phyloP scores from a whole-genome alignment of 2,797 vertebrate species.

The Euphonia xanthogaster region DNA sequence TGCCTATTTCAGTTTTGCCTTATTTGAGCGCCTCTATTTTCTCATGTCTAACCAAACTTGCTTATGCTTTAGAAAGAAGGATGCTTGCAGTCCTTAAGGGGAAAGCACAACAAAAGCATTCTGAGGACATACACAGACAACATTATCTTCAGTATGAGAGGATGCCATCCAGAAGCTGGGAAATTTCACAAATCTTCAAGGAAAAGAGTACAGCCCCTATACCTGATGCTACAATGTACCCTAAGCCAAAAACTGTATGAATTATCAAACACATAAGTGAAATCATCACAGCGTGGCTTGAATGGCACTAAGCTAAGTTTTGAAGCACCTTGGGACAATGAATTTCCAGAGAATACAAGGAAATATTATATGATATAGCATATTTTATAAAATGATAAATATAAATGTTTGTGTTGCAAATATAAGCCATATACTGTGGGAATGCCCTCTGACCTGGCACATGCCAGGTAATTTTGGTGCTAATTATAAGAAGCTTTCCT shows the following conservation, averaged over 20 bases:
- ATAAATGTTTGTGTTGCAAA: not conserved
- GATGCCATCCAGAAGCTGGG: not conserved
- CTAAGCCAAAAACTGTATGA: not conserved
- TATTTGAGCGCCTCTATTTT: not conserved
- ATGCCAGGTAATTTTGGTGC: not conserved
- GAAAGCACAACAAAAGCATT: not conserved
- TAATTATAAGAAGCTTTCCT: not conserved
- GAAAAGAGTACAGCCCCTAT: not conserved
- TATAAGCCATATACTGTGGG: not conserved
- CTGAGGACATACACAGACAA: not conserved
- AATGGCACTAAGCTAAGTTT: not conserved
- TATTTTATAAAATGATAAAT: not conserved
- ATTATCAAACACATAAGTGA: not conserved
- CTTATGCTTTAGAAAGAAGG: not conserved
- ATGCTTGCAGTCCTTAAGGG: accelerated
- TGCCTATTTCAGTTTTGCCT: not conserved
- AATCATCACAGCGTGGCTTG: not conserved
- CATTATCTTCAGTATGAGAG: not conserved
- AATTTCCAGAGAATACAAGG: not conserved
- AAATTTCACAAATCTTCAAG: not conserved
- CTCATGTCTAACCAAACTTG: not conserved
- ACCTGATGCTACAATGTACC: accelerated
- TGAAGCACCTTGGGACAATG: not conserved
- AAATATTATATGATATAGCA: not conserved
- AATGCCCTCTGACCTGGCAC: not conserved